These are phyloP conservation scores for Frankliniella fusca DNA, from an alignment of 2,888 invertebrate genomes.

Conservation along the genomic window DNA sequence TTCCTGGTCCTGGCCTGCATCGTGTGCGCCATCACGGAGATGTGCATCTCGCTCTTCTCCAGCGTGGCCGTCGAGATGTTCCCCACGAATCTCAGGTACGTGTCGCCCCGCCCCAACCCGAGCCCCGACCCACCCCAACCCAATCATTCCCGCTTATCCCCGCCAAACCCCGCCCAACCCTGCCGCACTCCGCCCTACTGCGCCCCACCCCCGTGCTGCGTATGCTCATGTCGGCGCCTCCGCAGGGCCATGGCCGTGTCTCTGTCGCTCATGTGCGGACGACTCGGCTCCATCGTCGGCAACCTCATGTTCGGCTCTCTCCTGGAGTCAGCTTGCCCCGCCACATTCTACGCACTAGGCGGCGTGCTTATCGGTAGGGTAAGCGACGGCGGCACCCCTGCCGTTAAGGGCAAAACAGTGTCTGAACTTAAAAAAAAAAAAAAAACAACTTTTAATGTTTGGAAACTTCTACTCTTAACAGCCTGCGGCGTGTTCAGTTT, in stretches of 20 bases:
- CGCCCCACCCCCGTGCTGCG: not conserved
- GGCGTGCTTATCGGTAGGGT: constrained; percentile 33
- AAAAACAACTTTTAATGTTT: not conserved
- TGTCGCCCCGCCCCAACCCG: not conserved
- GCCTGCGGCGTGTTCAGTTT: constrained; percentile 42
- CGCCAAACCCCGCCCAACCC: too few relatives aligned
- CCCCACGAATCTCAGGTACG: constrained; percentile 46
- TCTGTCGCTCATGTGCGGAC: not conserved
- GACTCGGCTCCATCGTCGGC: constrained; percentile 7
- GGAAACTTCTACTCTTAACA: constrained; percentile 36
- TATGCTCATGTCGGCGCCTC: not conserved
- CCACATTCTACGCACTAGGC: constrained; percentile 8
- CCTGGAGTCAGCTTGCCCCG: not conserved
- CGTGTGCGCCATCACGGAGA: constrained; percentile 32
- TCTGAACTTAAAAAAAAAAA: not conserved
- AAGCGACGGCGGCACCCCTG: not conserved
- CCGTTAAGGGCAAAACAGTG: not conserved
- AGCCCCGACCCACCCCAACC: too few relatives aligned
- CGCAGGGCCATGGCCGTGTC: constrained; percentile 36
- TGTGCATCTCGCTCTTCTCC: constrained; percentile 43
- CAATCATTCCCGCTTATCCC: too few relatives aligned
- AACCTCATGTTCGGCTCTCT: constrained; percentile 23
- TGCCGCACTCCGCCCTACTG: too few relatives aligned
- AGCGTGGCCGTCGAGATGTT: constrained; percentile 45
- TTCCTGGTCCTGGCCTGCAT: constrained; percentile 35